These are phyloP conservation scores for Antechinus flavipes DNA, from an alignment of 2,113 vertebrate species.

Conservation along the genomic window DNA sequence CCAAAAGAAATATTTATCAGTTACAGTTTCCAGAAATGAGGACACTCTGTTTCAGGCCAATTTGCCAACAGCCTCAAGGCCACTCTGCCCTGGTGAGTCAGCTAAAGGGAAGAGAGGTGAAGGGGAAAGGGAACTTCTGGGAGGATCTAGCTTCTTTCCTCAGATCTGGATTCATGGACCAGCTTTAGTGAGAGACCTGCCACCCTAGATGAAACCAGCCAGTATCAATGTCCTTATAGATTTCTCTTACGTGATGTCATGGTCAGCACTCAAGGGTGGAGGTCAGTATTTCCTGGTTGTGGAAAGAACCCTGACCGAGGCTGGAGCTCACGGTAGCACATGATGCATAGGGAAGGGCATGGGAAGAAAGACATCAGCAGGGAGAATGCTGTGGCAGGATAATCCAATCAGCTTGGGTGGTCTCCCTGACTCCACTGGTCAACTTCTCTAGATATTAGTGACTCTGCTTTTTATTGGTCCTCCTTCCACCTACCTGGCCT, in stretches of 20 bases:
- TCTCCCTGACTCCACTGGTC: neutral
- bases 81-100: neutral
- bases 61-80: neutral
- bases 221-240: neutral
- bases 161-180: neutral
- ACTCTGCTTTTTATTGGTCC: neutral
- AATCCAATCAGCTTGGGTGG: neutral
- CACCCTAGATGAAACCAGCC: neutral
- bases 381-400: no score
- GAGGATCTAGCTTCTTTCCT: neutral
- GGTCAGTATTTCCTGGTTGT: neutral
- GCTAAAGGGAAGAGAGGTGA: neutral
- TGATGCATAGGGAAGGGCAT: no score
- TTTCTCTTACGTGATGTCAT: neutral
- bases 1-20: neutral
- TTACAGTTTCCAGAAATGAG: constrained; percentile 27
- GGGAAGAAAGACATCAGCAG: no score
- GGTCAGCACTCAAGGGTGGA: neutral
- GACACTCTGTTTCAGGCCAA: constrained; percentile 10
- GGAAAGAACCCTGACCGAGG: neutral
- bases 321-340: neutral
- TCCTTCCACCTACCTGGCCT: no score
- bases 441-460: neutral
- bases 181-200: neutral
- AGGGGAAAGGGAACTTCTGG: neutral